Evolutionary conservation across 2,113 vertebrate species (phyloP).

Genomic region (Zosterops japonicus): DNA sequence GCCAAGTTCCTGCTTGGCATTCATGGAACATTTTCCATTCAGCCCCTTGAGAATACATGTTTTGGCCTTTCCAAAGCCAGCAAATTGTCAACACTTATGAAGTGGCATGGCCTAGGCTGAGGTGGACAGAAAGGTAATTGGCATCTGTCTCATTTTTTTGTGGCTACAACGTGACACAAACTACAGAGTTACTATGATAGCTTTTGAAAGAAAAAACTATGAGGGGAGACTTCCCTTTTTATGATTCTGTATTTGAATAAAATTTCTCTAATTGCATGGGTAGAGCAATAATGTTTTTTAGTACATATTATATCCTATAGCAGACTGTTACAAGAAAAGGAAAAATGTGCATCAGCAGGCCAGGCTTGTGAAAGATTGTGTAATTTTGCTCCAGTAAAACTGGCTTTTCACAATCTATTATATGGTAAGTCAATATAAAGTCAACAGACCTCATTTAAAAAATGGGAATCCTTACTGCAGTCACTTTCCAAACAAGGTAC

Average conservation of each 20-base stretch:
- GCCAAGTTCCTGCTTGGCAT: constrained; percentile 67
- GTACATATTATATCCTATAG: not conserved
- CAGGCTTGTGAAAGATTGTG: not conserved
- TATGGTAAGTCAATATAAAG: not conserved
- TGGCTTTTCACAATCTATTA: not conserved
- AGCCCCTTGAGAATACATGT: constrained; percentile 34
- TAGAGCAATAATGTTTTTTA: not conserved
- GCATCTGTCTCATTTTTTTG: constrained; percentile 9
- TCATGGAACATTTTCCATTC: constrained; percentile 48
- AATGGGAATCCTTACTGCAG: not conserved
- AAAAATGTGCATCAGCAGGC: not conserved
- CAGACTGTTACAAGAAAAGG: not conserved
- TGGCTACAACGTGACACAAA: not conserved
- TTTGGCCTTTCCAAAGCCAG: constrained; percentile 5
- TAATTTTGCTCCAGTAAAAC: not conserved
- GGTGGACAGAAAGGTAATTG: constrained; percentile 18
- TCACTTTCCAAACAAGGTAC: not conserved
- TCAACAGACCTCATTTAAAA: not conserved
- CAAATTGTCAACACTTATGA: constrained; percentile 14
- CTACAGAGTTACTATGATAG: not conserved
- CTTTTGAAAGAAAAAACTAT: not conserved
- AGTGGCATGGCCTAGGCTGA: not conserved
- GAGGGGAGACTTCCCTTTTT: not conserved
- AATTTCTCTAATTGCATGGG: not conserved
- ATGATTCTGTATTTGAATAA: not conserved